Percentiles rank a stretch among this genome's conserved stretches.
Conservation (phyloP, 2,113 vertebrate genomes). For the Holacanthus passer region DNA sequence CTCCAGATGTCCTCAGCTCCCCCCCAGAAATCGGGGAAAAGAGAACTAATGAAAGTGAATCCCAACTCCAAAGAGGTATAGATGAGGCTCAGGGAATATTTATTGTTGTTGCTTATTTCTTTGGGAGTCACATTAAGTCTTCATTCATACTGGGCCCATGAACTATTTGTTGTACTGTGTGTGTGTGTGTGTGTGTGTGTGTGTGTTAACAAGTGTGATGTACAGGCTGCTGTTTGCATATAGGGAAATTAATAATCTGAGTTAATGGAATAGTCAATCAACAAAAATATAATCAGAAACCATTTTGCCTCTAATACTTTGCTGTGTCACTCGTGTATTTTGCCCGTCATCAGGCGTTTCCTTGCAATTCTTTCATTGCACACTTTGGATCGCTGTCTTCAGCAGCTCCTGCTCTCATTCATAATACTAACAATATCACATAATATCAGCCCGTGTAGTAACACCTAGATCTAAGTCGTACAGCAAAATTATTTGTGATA, state of each 20-base stretch:
- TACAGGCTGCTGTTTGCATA: not conserved
- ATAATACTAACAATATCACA: too few relatives aligned
- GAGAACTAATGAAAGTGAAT: constrained; percentile 41
- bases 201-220: not conserved
- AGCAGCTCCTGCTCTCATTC: not conserved
- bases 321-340: too few relatives aligned
- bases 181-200: not conserved
- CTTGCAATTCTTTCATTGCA: not conserved
- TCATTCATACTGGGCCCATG: not conserved
- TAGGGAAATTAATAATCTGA: not conserved
- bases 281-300: not conserved
- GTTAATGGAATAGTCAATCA: not conserved
- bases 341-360: too few relatives aligned
- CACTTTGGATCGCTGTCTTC: not conserved
- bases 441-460: not conserved
- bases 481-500: not conserved
- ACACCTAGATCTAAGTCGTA: too few relatives aligned
- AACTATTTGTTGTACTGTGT: not conserved
- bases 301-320: not conserved
- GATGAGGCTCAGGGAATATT: constrained; percentile 13
- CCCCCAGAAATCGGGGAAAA: constrained; percentile 4
- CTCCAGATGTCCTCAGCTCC: constrained; percentile 73
- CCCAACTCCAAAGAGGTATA: not conserved
- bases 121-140: not conserved
- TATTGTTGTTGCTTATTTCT: constrained; percentile 2